phyloP scores from a whole-genome alignment of 2,113 vertebrate species.

The Scalopus aquaticus region DNA sequence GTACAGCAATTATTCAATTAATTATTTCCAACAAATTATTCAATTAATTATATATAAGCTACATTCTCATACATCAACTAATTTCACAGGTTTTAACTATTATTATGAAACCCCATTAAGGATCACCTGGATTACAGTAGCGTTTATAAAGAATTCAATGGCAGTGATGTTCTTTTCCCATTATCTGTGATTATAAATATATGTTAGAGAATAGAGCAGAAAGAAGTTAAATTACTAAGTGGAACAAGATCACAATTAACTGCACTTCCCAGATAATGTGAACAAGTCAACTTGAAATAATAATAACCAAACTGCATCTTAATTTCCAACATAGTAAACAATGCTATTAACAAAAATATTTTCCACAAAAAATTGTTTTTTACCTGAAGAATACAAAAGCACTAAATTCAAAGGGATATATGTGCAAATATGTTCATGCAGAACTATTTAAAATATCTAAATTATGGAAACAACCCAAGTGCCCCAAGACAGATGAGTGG shows the following conservation, averaged over 20 bases:
- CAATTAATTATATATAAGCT: neutral
- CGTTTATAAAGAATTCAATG: slow-evolving; percentile 24
- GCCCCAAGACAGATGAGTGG: too few species aligned
- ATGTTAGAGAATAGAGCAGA: neutral
- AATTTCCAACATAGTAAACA: slow-evolving; percentile 32
- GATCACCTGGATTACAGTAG: neutral
- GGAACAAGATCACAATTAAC: neutral
- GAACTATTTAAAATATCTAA: too few species aligned
- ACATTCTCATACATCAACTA: neutral
- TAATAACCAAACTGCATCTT: slow-evolving; percentile 21
- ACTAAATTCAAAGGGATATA: too few species aligned
- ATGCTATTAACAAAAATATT: neutral
- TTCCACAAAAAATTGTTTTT: neutral
- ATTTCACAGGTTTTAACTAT: slow-evolving; percentile 14
- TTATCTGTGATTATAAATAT: slow-evolving; percentile 22
- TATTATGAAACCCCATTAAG: neutral
- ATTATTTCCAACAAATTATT: neutral
- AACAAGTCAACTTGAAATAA: slow-evolving; percentile 23
- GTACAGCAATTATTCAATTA: neutral
- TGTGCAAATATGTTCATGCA: too few species aligned
- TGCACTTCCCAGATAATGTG: slow-evolving; percentile 41
- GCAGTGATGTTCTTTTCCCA: neutral
- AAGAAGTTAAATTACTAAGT: neutral
- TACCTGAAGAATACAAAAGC: neutral
- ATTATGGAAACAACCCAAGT: too few species aligned